Percentiles rank a stretch among this genome's conserved stretches.
phyloP scores from a whole-genome alignment of 2,888 invertebrate species.

The Desoria tigrina region DNA sequence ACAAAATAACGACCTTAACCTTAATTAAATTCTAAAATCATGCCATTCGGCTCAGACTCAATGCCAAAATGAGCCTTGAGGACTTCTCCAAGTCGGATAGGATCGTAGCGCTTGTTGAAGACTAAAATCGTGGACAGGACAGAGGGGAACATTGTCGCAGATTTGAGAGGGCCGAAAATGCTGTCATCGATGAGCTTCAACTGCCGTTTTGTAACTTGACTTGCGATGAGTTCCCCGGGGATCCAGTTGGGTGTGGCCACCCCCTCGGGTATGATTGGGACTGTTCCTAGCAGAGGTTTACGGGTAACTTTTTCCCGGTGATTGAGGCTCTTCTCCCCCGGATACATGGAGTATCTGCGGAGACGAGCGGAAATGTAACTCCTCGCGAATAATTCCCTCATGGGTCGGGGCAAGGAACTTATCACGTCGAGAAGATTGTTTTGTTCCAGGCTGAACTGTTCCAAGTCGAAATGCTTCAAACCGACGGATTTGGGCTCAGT shows the following conservation, averaged over 20 bases:
- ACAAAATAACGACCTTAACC: too few species aligned
- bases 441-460: too few species aligned
- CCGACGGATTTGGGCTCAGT: too few species aligned
- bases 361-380: neutral
- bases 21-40: too few species aligned
- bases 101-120: constrained; percentile 39
- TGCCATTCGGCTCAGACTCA: constrained; percentile 43
- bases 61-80: constrained; percentile 40
- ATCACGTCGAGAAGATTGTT: too few species aligned
- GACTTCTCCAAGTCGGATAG: constrained; percentile 31
- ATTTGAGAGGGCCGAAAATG: constrained; percentile 35
- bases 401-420: too few species aligned
- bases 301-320: neutral
- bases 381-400: neutral
- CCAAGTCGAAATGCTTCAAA: too few species aligned
- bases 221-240: constrained; percentile 40
- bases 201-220: constrained; percentile 36
- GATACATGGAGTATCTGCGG: neutral
- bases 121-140: constrained; percentile 36
- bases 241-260: constrained; percentile 35
- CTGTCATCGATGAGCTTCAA: constrained; percentile 38
- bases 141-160: constrained; percentile 40
- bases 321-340: neutral
- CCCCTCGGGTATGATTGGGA: constrained; percentile 35
- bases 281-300: neutral